Evolutionary conservation across 2,113 vertebrate species (phyloP).

Genomic region (Turnix velox): DNA sequence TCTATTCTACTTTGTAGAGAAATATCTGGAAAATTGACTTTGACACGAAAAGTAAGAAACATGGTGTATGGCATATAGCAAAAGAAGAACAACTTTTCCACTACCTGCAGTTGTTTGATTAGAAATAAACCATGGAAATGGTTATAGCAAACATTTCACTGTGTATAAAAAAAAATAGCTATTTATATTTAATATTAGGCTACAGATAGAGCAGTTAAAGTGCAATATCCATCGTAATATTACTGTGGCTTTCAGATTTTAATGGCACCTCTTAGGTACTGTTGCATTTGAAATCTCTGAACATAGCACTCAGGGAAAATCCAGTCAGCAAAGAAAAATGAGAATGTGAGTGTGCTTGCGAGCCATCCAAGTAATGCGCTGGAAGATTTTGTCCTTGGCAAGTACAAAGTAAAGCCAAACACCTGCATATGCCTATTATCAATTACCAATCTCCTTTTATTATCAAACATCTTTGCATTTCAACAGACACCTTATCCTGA

Average conservation of each 20-base stretch:
- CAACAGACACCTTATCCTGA: not conserved
- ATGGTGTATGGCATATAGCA: not conserved
- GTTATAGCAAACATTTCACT: not conserved
- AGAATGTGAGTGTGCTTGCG: not conserved
- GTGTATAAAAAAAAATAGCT: not conserved
- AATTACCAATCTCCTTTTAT: not conserved
- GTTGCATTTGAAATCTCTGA: not conserved
- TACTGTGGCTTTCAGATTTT: not conserved
- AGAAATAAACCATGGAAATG: conserved; percentile 9
- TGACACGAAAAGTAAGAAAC: not conserved
- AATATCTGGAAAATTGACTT: not conserved
- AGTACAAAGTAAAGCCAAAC: conserved; percentile 2
- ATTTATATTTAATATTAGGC: not conserved
- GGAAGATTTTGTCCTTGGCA: conserved; percentile 16
- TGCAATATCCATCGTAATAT: not conserved
- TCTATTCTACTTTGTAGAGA: not conserved
- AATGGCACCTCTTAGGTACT: not conserved
- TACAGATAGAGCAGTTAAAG: not conserved
- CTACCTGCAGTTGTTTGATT: not conserved
- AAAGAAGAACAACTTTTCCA: not conserved
- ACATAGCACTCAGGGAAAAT: not conserved
- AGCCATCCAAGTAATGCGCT: not conserved
- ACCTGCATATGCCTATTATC: not conserved
- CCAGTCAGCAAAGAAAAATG: conserved; percentile 34
- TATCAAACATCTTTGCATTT: not conserved